Percentiles rank a stretch among this genome's conserved stretches.
Conservation (phyloP, 2,888 invertebrate genomes). For the Liposcelis brunnea region DNA sequence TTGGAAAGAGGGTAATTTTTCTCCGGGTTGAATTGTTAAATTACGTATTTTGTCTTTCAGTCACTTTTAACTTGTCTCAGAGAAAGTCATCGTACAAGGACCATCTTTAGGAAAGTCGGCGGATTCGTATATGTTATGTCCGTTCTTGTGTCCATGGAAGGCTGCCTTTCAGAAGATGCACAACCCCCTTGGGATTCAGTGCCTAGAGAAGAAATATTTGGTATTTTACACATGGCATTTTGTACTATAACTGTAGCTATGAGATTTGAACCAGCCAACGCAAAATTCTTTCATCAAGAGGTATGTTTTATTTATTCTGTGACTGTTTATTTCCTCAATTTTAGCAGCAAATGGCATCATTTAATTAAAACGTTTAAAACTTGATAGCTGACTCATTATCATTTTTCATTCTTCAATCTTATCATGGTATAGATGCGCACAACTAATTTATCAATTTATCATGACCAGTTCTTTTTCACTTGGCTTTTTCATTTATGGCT, state of each 20-base stretch:
- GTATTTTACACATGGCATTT: conserved; percentile 73
- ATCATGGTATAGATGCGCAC: too few species aligned
- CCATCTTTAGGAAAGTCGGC: conserved; percentile 92
- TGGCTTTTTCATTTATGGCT: too few species aligned
- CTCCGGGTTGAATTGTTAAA: too few species aligned
- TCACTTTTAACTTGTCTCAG: conserved; percentile 71
- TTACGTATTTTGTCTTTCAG: conserved; percentile 23
- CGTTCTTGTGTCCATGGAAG: conserved; percentile 81
- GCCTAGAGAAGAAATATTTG: conserved; percentile 42
- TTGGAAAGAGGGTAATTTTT: too few species aligned
- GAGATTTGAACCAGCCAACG: conserved; percentile 98
- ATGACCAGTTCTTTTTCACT: too few species aligned
- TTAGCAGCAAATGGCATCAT: neutral
- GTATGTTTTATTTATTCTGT: conserved; percentile 27
- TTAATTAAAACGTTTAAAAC: conserved; percentile 2
- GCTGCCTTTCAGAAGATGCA: conserved; percentile 40
- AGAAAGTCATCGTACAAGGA: conserved; percentile 91
- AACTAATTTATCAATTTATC: too few species aligned
- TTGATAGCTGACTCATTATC: neutral
- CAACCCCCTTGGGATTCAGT: conserved; percentile 28
- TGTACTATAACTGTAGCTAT: conserved; percentile 92
- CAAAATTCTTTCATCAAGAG: conserved; percentile 94
- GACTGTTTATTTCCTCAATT: conserved; percentile 17
- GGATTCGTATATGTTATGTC: conserved; percentile 97
- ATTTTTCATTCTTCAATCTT: conserved; percentile 6